Evolutionary conservation across 1,140 invertebrate species (phyloP), one percentile per base, ranked within the genome.

Genomic region (Trichomalopsis sarcophagae): DNA sequence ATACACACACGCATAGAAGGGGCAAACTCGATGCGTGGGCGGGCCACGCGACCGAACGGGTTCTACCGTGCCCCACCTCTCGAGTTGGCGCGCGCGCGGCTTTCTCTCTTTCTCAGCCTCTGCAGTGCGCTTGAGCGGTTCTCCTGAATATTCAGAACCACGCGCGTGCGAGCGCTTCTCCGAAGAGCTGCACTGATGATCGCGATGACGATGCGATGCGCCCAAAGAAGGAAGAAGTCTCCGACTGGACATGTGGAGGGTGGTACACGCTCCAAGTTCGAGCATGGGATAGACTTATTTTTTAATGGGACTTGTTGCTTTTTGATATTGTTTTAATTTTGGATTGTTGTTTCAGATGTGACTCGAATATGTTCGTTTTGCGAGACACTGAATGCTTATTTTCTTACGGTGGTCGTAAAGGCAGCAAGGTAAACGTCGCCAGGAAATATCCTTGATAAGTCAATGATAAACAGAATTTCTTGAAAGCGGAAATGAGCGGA

Each of bases 1-100:
- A 44, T 44, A 44, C 40, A 44, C 40, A 44, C 7, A 11, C 81
- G 84, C 50, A 78, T 81, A 75, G 27, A 84, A 73, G 84, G 78
- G 84, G 84, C 84, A 14, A 80, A n/a, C 36, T 11, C 1, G 4
- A 50, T 81, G 85, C 81, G 85, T 86, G 74, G 85, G 85, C 81
- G 85, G 85, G 81, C 85, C 85, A 86, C 85, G 85, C 85, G 85
- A 86, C 85, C 69, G 30, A 79, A 86, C 81, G 85, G 76, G 82
- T 87, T 84, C 66, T 17, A 62, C 23, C 21, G 36, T 17, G 75
- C 75, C 75, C 80, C 81, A 81, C 80, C 84, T 81, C 55, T 50
- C 40, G 9, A 62, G 17, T 33, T 78, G 36, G 17, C 23, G 62
- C 68, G 80, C 68, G 81, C 62, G 13, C 47, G n/a, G 23, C 40